These are phyloP conservation scores for Tineola bisselliella DNA, from an alignment of 2,888 invertebrate species.

Conservation along the genomic window DNA sequence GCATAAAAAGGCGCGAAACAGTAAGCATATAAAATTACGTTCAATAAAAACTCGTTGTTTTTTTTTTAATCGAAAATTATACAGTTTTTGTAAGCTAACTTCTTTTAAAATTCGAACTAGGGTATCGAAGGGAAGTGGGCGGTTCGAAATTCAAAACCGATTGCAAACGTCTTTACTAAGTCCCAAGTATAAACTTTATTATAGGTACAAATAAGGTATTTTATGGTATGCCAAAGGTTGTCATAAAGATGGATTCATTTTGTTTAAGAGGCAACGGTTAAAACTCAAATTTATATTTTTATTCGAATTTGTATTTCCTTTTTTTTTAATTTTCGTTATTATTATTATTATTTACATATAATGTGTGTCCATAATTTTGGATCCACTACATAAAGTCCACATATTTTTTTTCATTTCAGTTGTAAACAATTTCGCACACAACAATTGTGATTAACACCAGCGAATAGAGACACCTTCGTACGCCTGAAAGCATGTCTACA, in stretches of 20 bases:
- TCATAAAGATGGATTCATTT: conserved; percentile 25
- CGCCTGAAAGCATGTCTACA: no score
- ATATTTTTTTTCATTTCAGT: no score
- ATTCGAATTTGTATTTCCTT: no score
- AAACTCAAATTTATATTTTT: no score
- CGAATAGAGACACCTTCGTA: no score
- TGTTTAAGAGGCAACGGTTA: not conserved
- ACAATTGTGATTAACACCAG: no score
- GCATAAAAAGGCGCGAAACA: not conserved
- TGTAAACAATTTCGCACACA: no score
- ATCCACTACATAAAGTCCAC: no score
- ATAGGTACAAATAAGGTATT: not conserved
- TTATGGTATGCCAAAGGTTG: conserved; percentile 21
- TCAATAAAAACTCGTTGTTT: not conserved
- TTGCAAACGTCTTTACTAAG: conserved; percentile 16
- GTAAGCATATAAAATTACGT: not conserved
- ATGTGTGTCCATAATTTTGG: no score
- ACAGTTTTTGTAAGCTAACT: not conserved
- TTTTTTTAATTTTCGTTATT: no score
- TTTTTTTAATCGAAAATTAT: not conserved
- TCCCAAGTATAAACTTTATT: not conserved
- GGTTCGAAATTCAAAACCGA: conserved; percentile 35
- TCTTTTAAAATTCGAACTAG: not conserved
- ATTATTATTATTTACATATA: no score
- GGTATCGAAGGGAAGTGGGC: conserved; percentile 21